Conservation (phyloP, 2,113 vertebrate species). For the Callithrix jacchus region DNA sequence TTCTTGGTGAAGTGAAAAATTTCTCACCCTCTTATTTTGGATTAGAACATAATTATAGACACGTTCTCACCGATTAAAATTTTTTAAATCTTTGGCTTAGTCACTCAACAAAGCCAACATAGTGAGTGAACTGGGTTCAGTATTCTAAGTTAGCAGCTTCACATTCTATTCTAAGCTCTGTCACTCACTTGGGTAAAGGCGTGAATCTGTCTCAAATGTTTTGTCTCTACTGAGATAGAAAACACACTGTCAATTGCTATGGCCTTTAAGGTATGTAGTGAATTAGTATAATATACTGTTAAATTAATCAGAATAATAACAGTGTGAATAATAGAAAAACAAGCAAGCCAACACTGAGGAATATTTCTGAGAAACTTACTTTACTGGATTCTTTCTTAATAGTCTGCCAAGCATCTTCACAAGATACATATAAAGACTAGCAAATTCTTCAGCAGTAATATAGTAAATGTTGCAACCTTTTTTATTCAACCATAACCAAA, state of each 20-base stretch:
- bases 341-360: constrained; percentile 39
- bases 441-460: constrained; percentile 18
- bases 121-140: constrained; percentile 3
- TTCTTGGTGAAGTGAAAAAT: constrained; percentile 63
- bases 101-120: constrained; percentile 56
- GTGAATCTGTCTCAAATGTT: background rate
- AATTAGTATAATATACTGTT: constrained; percentile 3
- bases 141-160: constrained; percentile 39
- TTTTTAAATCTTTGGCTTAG: constrained; percentile 54
- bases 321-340: constrained; percentile 39
- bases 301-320: constrained; percentile 36
- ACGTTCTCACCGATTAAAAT: constrained; percentile 70
- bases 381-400: constrained; percentile 30
- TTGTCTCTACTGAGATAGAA: constrained; percentile 25
- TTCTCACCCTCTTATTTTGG: constrained; percentile 74
- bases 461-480: constrained; percentile 43
- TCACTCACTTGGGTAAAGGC: background rate
- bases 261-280: background rate
- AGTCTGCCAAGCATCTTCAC: constrained; percentile 25
- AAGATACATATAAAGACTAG: constrained; percentile 22
- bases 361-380: constrained; percentile 41
- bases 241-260: constrained; percentile 9
- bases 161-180: constrained; percentile 6
- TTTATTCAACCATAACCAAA: constrained; percentile 45
- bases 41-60: constrained; percentile 75